A percentile compares a stretch with the other conserved stretches of the same genome.
These are phyloP conservation scores for Germaria angustata DNA, from an alignment of 2,888 invertebrate species.

Conservation along the genomic window DNA sequence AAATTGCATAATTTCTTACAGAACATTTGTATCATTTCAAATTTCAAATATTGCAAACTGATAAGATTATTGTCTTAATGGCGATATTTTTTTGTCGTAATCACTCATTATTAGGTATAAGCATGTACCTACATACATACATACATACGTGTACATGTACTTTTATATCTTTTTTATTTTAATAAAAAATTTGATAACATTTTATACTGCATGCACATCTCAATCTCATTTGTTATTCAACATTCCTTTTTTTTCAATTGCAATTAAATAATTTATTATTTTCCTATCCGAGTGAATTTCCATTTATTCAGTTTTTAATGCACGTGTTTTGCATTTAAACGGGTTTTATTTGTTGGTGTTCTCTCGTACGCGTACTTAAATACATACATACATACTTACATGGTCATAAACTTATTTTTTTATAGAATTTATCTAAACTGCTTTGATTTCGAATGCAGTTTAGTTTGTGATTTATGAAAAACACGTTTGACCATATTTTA, in stretches of 20 bases:
- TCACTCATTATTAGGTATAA: no score
- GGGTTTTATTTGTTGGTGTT: conserved; percentile 11
- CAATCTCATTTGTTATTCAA: conserved; percentile 28
- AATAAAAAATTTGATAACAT: no score
- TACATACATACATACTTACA: no score
- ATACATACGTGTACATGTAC: neutral
- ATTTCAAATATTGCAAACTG: no score
- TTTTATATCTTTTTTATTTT: no score
- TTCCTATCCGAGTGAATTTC: conserved; percentile 33
- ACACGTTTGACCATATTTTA: conserved; percentile 32
- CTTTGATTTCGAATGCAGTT: conserved; percentile 18
- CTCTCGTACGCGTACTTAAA: neutral
- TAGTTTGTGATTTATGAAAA: conserved; percentile 16
- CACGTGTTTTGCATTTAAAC: conserved; percentile 65
- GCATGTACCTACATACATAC: neutral
- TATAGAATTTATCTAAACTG: conserved; percentile 44
- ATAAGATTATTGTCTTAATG: no score
- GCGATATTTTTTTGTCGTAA: no score
- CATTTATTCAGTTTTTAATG: conserved; percentile 16
- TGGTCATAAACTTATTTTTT: conserved; percentile 47
- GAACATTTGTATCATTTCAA: no score
- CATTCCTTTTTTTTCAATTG: neutral
- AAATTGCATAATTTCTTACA: no score
- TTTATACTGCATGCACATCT: neutral
- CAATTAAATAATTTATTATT: conserved; percentile 36